Evolutionary conservation across 92 coral and sea anemone genomes (phyloP), one percentile per base, ranked within the genome.

Genomic region (Porites rus): DNA sequence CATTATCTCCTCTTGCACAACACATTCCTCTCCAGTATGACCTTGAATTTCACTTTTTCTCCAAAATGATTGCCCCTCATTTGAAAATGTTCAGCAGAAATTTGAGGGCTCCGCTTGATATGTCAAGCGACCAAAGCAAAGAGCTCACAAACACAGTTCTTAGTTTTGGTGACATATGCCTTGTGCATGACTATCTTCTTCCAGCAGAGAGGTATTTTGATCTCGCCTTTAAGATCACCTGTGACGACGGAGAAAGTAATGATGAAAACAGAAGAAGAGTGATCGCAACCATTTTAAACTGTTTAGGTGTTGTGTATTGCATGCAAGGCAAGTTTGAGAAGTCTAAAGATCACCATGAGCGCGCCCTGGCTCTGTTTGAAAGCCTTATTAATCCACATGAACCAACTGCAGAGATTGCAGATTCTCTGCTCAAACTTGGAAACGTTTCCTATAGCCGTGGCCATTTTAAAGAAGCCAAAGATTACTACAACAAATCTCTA

Each of bases 1-100:
- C 81, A 38, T 38, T 77, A 61, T 31, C 70, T 17, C 56, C 69
- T 12, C 20, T 61, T n/a, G 58, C 19, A 9, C 71, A 61, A 38
- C 81, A 77, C 31, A 10, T 61, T 21, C 56, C n/a, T 16, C 58
- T 77, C 12, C 56, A 77, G 17, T 11, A 38, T 9, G 81, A 77
- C 51, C 28, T 77, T 7, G 17, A 77, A 58, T 77, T 77, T 77
- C 81, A 77, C 65, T 10, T 62, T 10, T 62, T 6, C 9, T 77
- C 81, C 1, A 77, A 77, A 62, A 62, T 77, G 70, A 77, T 77
- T 22, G 70, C 71, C 12, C 81, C 71, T 46, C 81, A 77, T 38
- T 43, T 77, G 38, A 77, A 46, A 8, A 5, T 31, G 18, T 16
- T 77, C 6, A 77, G 58, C 24, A 77, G 56, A 6, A 54, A 77